Evolutionary conservation across 2,888 invertebrate species (phyloP).

Genomic region (Serrognathus titanus): DNA sequence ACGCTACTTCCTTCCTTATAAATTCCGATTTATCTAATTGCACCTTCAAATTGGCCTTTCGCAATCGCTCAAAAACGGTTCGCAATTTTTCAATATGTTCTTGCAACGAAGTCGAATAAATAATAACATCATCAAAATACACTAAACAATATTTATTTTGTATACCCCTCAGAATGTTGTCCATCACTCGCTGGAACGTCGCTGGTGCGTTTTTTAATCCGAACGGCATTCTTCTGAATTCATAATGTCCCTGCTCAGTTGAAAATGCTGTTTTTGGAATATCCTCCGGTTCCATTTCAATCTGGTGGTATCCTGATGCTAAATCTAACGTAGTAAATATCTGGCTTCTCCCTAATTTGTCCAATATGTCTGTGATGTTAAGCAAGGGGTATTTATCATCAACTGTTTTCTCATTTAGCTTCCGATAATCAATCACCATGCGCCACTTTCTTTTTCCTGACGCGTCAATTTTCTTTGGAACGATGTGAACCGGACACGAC

Average conservation of each 20-base stretch:
- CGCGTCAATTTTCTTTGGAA: constrained; percentile 23
- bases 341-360: constrained; percentile 30
- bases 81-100: constrained; percentile 28
- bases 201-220: constrained; percentile 34
- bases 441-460: constrained; percentile 23
- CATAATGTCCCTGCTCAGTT: constrained; percentile 26
- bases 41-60: background rate
- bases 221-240: constrained; percentile 36
- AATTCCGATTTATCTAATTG: constrained; percentile 3
- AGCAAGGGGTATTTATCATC: constrained; percentile 33
- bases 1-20: background rate
- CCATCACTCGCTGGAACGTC: constrained; percentile 34
- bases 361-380: constrained; percentile 33
- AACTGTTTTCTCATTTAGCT: constrained; percentile 31
- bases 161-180: constrained; percentile 1
- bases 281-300: constrained; percentile 23
- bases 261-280: constrained; percentile 28
- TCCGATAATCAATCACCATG: constrained; percentile 25
- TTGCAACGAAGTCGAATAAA: constrained; percentile 28
- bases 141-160: background rate
- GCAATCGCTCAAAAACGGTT: constrained; percentile 26
- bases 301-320: too few species aligned
- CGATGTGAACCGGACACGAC: constrained; percentile 22
- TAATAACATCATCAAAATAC: constrained; percentile 32
- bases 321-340: constrained; percentile 29